phyloP scores from a whole-genome alignment of 2,888 invertebrate species.

The Coleophora deauratella region DNA sequence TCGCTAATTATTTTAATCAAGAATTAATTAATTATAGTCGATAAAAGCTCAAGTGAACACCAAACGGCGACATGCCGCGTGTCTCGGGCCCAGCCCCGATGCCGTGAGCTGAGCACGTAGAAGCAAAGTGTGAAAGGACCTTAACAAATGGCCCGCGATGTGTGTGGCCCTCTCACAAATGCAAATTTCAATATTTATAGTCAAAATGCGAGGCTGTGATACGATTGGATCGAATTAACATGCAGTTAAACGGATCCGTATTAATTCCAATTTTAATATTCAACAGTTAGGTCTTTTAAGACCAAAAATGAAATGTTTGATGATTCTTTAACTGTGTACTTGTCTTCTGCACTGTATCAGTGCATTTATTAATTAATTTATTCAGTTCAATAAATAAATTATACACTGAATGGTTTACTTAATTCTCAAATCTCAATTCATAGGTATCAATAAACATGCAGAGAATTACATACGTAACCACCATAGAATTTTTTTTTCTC shows the following conservation, averaged over 20 bases:
- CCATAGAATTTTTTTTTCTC: too few species aligned
- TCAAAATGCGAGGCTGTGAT: constrained; percentile 25
- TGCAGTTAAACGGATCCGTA: constrained; percentile 38
- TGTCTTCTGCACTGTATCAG: too few species aligned
- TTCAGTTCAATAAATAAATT: too few species aligned
- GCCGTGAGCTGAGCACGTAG: too few species aligned
- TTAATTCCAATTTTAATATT: constrained; percentile 32
- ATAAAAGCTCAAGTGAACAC: constrained; percentile 16
- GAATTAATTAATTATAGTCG: constrained; percentile 47
- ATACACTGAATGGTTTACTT: too few species aligned
- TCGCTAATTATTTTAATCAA: constrained; percentile 55
- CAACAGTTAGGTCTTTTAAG: constrained; percentile 12
- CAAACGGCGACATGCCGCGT: constrained; percentile 44
- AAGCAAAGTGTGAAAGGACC: constrained; percentile 9
- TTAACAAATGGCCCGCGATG: constrained; percentile 36
- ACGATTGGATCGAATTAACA: constrained; percentile 16
- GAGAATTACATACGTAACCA: too few species aligned
- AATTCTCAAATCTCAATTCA: too few species aligned
- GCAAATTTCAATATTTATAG: constrained; percentile 58
- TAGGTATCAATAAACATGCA: too few species aligned
- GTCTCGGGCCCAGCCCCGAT: constrained; percentile 11
- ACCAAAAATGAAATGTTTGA: too few species aligned
- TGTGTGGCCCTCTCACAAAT: constrained; percentile 56
- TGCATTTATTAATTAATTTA: too few species aligned
- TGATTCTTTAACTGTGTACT: too few species aligned